Percentiles rank a stretch among this genome's conserved stretches.
Evolutionary conservation across 2,888 invertebrate genomes (phyloP).

Genomic region (Calliphora vomitoria): DNA sequence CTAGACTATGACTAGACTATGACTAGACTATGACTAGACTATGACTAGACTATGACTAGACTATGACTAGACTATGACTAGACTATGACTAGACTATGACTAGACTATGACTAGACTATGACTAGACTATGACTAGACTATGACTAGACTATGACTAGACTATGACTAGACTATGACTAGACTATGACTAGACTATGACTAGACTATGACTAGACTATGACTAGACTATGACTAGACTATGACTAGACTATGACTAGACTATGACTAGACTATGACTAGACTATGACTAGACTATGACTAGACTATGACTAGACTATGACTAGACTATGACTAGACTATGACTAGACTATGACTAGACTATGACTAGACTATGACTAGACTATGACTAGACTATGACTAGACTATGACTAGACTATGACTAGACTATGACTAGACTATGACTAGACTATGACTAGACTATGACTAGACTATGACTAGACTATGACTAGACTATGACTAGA

Average conservation of each 20-base stretch:
- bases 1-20: constrained; percentile 8
- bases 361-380: background rate
- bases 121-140: no score
- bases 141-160: no score
- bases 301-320: background rate
- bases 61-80: background rate
- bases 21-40: constrained; percentile 10
- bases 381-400: background rate
- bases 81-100: background rate
- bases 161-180: no score
- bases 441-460: background rate
- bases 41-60: constrained; percentile 1
- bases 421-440: background rate
- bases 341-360: background rate
- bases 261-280: background rate
- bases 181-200: no score
- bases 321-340: background rate
- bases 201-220: no score
- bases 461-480: background rate
- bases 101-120: background rate
- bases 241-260: background rate
- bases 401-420: background rate
- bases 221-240: background rate
- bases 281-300: background rate
- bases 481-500: background rate